Evolutionary conservation across 1,140 invertebrate species (phyloP).

Genomic region (Tetramorium alpestre): DNA sequence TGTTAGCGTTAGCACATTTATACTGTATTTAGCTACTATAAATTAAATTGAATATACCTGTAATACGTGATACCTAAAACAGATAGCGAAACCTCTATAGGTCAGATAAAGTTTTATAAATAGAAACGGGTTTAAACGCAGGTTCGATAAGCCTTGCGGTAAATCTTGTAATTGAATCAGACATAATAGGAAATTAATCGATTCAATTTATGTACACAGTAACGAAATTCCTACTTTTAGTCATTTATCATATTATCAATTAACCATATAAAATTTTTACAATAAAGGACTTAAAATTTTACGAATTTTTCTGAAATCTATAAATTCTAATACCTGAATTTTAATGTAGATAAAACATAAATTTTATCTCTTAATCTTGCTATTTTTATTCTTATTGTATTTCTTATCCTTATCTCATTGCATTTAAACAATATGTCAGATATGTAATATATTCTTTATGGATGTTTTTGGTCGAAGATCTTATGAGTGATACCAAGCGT

Average conservation of each 20-base stretch:
- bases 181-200: not conserved
- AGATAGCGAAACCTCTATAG: conserved; percentile 20
- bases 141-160: not conserved
- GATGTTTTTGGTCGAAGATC: not conserved
- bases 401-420: too few species aligned
- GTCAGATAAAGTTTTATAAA: conserved; percentile 20
- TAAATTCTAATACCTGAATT: not conserved
- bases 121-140: not conserved
- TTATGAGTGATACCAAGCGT: not conserved
- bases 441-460: not conserved
- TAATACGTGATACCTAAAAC: not conserved
- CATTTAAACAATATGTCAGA: not conserved
- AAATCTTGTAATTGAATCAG: not conserved
- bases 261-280: not conserved
- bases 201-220: not conserved
- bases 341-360: not conserved
- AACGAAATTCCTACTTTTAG: not conserved
- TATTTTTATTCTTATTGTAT: not conserved
- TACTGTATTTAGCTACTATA: not conserved
- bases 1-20: not conserved
- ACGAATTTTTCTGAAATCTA: not conserved
- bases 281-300: not conserved
- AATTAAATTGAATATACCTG: not conserved
- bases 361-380: not conserved
- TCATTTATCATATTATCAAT: not conserved